Conservation (phyloP, 2,113 vertebrate genomes). For the Ia io region DNA sequence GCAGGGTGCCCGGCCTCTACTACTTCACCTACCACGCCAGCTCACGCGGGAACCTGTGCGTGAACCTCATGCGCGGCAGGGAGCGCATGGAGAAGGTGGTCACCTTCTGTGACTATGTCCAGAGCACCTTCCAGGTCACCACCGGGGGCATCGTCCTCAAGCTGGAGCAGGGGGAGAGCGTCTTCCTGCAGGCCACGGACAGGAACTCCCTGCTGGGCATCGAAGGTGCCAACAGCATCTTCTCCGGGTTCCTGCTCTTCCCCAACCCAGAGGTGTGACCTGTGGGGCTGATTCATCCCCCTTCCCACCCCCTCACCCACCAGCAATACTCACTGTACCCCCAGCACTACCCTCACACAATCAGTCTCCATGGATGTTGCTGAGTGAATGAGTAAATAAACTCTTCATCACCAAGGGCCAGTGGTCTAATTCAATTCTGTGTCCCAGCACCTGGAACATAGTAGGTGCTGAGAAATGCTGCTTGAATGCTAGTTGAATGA, state of each 20-base stretch:
- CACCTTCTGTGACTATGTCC: conserved; percentile 83
- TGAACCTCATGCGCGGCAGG: conserved; percentile 79
- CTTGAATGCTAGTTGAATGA: background rate
- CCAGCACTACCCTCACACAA: background rate
- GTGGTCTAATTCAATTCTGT: background rate
- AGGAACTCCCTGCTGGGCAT: conserved; percentile 80
- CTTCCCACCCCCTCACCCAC: rapidly evolving
- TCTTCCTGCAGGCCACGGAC: conserved; percentile 82
- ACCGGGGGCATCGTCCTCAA: conserved; percentile 83
- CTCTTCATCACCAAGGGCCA: background rate
- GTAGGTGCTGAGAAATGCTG: background rate
- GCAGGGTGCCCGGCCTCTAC: conserved; percentile 82
- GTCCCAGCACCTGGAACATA: background rate
- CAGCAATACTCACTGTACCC: background rate
- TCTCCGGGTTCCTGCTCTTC: conserved; percentile 88
- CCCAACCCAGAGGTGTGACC: conserved; percentile 54
- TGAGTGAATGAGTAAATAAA: conserved; percentile 55
- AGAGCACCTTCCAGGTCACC: conserved; percentile 80
- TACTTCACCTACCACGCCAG: conserved; percentile 89
- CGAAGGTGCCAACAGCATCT: conserved; percentile 84
- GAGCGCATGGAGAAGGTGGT: conserved; percentile 62
- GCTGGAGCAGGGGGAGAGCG: conserved; percentile 59
- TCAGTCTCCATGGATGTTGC: background rate
- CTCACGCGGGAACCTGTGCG: conserved; percentile 80
- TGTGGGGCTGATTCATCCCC: background rate